A percentile compares a stretch with the other conserved stretches of the same genome.
These are phyloP conservation scores for Lordiphosa mommai DNA, from an alignment of 1,140 invertebrate species.

Conservation along the genomic window DNA sequence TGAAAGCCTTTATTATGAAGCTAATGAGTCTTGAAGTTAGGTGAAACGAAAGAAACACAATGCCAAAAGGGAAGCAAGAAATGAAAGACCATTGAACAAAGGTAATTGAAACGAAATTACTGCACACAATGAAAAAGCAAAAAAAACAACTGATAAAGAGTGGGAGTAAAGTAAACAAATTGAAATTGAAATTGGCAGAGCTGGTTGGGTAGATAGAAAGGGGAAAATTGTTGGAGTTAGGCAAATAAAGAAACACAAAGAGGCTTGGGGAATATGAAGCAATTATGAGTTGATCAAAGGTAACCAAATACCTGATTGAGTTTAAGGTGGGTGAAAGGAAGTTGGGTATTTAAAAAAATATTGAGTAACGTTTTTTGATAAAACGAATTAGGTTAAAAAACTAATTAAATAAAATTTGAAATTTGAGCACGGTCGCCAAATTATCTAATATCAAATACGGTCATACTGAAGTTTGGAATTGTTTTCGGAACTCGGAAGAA, in stretches of 20 bases:
- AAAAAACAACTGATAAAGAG: constrained; percentile 10
- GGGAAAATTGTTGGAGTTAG: too few relatives aligned
- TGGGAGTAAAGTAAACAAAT: constrained; percentile 15
- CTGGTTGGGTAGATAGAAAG: neutral
- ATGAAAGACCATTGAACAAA: constrained; percentile 18
- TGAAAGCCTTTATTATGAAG: constrained; percentile 8
- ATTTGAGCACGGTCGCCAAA: too few relatives aligned
- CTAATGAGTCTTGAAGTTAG: constrained; percentile 42
- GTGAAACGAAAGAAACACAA: constrained; percentile 9
- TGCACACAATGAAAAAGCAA: constrained; percentile 19
- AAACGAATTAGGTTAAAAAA: too few relatives aligned
- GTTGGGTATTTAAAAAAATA: too few relatives aligned
- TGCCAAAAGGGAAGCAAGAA: neutral
- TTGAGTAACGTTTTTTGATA: too few relatives aligned
- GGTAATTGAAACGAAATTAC: constrained; percentile 29
- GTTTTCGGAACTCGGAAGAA: too few relatives aligned
- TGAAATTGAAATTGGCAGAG: constrained; percentile 1
- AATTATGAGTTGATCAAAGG: neutral
- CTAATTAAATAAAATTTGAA: too few relatives aligned
- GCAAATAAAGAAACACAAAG: neutral
- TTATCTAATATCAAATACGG: too few relatives aligned
- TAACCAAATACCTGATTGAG: too few relatives aligned
- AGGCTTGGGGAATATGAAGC: neutral
- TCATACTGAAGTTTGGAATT: too few relatives aligned
- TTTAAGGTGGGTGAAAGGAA: too few relatives aligned